Base-by-base conservation (phyloP, 2,888 invertebrate species). In the Microctonus aethiopoides region DNA sequence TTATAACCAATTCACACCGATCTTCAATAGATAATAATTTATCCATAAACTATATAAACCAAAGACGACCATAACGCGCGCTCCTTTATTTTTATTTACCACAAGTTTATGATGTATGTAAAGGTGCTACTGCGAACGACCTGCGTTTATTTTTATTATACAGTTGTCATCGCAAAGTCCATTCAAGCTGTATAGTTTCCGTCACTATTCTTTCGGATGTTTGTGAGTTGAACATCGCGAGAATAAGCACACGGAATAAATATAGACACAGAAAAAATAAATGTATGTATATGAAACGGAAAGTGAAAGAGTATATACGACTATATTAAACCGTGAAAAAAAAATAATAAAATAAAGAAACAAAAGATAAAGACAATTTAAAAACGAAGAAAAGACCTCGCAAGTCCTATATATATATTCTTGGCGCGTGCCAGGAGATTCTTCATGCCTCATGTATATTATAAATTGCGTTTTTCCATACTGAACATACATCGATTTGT, bases 81-180 rank as follows among this genome's bases (percentile, higher is more conserved):
- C n/a, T n/a, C n/a, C n/a, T n/a, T 46, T 6, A 0, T 20, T 20
- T 1, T 20, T 46, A n/a, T 20, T 46, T 20, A 46, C 46, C 20
- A 16, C 9, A 7, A 1, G 9, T 46, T 36, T 46, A 46, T 3
- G 46, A 46, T 16, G n/a, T 46, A 46, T 46, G 7, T 46, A 16
- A 16, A 46, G 46, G 46, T 16, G 46, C 16, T 46, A 16, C 16
- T 16, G 16, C 4, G 16, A n/a, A 16, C 46, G 16, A 20, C 1
- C 20, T n/a, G n/a, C 34, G 59, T 34, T 34, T 57, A 66, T 66
- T 66, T 66, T 51, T 63, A 63, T 63, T 29, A 51, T 20, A 29
- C 41, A 62, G 16, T 46, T 16, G 46, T 46, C 46, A 20, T 46
- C 20, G 7, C 16, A 46, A 46, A 46, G 16, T 16, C 16, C 16